A percentile compares a stretch with the other conserved stretches of the same genome.
phyloP scores from a whole-genome alignment of 2,113 vertebrate genomes.

The Jaculus jaculus region DNA sequence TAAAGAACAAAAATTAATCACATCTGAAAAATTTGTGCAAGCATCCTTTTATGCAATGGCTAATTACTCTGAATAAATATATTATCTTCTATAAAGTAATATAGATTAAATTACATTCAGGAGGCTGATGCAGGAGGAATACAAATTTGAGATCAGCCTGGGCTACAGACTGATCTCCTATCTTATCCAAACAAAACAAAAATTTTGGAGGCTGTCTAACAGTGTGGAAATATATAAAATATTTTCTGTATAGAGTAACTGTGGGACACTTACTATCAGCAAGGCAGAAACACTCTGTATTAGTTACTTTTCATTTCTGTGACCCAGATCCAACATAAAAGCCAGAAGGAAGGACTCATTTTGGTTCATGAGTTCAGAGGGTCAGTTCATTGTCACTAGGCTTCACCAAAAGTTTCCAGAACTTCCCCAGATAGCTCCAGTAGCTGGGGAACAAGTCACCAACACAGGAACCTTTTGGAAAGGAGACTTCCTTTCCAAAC shows the following conservation, averaged over 20 bases:
- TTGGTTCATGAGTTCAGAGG: not conserved
- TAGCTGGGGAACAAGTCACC: too few species aligned
- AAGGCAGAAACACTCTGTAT: too few species aligned
- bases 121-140: too few species aligned
- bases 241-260: slow-evolving; percentile 32
- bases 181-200: not conserved
- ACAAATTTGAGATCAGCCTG: too few species aligned
- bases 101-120: too few species aligned
- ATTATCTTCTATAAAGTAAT: not conserved
- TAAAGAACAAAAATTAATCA: not conserved
- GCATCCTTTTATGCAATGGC: not conserved
- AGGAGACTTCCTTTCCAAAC: not conserved
- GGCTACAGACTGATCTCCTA: too few species aligned
- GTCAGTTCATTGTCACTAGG: not conserved
- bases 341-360: not conserved
- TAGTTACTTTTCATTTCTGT: too few species aligned
- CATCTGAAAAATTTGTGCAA: not conserved
- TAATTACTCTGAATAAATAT: slow-evolving; percentile 16
- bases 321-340: not conserved
- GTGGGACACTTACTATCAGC: not conserved
- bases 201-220: not conserved
- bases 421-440: too few species aligned
- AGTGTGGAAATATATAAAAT: not conserved
- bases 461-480: not conserved
- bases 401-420: too few species aligned